Evolutionary conservation across 2,797 vertebrate genomes (phyloP), one percentile per base, ranked within the genome.

Genomic region (Trachurus trachurus): DNA sequence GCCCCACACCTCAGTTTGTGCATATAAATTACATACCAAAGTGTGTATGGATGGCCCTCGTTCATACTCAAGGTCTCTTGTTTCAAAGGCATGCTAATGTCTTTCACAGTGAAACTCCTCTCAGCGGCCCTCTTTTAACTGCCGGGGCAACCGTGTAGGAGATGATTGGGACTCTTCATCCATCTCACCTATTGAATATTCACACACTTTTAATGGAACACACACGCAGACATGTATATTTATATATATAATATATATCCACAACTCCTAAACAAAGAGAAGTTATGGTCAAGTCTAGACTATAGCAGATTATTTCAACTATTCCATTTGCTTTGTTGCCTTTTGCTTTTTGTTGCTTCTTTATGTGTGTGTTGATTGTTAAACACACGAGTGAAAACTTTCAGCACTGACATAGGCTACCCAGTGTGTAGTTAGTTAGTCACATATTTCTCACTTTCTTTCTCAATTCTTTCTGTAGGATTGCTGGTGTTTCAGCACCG

Each of bases 21-120:
- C 89, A 94, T 94, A 92, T 92, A 88, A 93, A 94, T 94, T 45
- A 88, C 90, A 93, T 94, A 93, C 91, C 93, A 92, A 87, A 91
- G 91, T 92, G 91, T 84, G 85, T 82, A 88, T 86, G 90, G 90
- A 92, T 79, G 69, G 89, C 86, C 81, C 91, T 94, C 81, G 83
- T 91, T 91, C 89, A 65, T 78, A 87, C 89, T 84, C 92, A 89
- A 92, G 92, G 90, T 93, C 93, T 94, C 90, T 90, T 50, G 85
- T 93, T 93, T 94, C 93, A 94, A 93, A 94, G 92, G 89, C 83
- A 94, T 94, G 91, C 92, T 91, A 93, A 93, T 93, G 91, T 72
- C 78, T 86, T 73, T 88, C 86, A 70, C 76, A 71, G 89, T 74
- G 76, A 81, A 91, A 87, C 92, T 86, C 87, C 86, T 89, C 90